Evolutionary conservation across 1,140 invertebrate species (phyloP).

Genomic region (Papilio dardanus): DNA sequence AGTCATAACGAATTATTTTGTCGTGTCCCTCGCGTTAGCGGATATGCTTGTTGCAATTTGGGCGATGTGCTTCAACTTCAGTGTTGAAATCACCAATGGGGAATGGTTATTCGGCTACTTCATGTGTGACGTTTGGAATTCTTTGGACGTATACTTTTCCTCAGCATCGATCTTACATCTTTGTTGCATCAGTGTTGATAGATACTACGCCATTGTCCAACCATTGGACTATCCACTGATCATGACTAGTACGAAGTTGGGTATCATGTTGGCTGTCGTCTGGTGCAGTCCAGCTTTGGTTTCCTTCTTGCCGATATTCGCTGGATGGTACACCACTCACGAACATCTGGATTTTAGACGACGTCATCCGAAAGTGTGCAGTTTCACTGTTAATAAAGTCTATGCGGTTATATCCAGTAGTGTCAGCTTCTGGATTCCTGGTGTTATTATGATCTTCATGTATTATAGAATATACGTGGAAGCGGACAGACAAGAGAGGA

Average conservation of each 20-base stretch:
- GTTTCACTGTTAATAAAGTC: conserved; percentile 93
- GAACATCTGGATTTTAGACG: conserved; percentile 88
- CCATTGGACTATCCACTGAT: conserved; percentile 94
- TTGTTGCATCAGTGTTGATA: conserved; percentile 94
- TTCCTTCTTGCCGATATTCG: conserved; percentile 97
- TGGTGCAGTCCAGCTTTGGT: conserved; percentile 96
- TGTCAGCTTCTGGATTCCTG: conserved; percentile 97
- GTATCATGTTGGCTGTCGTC: conserved; percentile 91
- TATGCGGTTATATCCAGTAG: conserved; percentile 96
- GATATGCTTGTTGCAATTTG: conserved; percentile 96
- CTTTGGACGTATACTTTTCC: conserved; percentile 96
- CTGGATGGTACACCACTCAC: conserved; percentile 95
- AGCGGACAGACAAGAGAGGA: conserved; percentile 94
- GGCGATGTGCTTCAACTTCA: conserved; percentile 97
- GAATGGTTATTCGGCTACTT: conserved; percentile 94
- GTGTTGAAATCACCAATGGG: conserved; percentile 90
- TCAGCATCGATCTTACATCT: conserved; percentile 96
- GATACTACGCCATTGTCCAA: conserved; percentile 95
- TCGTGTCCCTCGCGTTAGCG: conserved; percentile 94
- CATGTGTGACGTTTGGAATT: conserved; percentile 98
- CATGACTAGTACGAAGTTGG: conserved; percentile 91
- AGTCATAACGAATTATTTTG: conserved; percentile 97
- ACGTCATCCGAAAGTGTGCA: conserved; percentile 89
- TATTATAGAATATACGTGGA: conserved; percentile 97
- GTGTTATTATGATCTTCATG: conserved; percentile 96